Conservation (phyloP, 2,113 vertebrate species). For the Peromyscus maniculatus region DNA sequence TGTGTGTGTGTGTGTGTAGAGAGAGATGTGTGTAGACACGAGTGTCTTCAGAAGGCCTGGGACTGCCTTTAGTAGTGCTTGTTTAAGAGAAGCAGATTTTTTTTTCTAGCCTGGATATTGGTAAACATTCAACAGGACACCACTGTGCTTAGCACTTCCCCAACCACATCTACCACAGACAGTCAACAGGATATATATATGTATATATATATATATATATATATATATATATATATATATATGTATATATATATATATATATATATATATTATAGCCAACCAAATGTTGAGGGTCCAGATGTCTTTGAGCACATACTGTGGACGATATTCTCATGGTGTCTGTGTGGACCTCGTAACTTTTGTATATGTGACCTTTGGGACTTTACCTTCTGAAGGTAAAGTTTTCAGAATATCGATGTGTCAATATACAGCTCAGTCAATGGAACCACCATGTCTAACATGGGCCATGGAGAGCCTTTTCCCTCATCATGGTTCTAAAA, state of each 20-base stretch:
- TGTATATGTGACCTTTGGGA: not conserved
- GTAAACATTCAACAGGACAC: not conserved
- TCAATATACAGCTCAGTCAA: not conserved
- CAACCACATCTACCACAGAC: not conserved
- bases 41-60: not conserved
- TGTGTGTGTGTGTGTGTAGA: too few species aligned
- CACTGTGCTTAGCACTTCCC: not conserved
- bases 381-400: not conserved
- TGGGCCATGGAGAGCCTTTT: not conserved
- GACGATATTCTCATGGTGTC: not conserved
- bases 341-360: not conserved
- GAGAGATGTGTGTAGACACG: not conserved
- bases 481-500: not conserved
- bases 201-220: not conserved
- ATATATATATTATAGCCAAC: not conserved
- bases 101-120: not conserved
- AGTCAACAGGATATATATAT: slow-evolving; percentile 24
- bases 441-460: not conserved
- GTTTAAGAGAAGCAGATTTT: slow-evolving; percentile 15
- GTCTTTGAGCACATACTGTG: not conserved
- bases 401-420: not conserved
- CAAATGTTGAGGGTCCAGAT: not conserved
- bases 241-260: slow-evolving; percentile 25
- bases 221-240: slow-evolving; percentile 27
- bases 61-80: not conserved